phyloP scores from a whole-genome alignment of 2,888 invertebrate genomes.

The Agrochola lota region DNA sequence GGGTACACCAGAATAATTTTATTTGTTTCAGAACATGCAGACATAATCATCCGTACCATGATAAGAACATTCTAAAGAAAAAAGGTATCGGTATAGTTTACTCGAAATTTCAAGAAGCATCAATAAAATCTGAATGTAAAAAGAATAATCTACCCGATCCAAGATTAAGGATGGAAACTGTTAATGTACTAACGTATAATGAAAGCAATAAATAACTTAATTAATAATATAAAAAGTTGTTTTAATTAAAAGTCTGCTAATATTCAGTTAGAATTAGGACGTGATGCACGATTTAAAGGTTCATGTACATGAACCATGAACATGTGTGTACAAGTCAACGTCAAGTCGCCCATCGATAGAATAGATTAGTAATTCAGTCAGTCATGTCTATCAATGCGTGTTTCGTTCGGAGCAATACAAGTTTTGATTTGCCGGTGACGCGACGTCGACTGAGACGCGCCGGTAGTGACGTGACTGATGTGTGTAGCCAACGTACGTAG shows the following conservation, averaged over 20 bases:
- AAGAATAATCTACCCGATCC: background rate
- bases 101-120: constrained; percentile 74
- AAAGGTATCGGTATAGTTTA: constrained; percentile 72
- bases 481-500: no score
- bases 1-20: background rate
- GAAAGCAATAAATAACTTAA: background rate
- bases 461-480: no score
- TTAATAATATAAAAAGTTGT: background rate
- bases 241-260: background rate
- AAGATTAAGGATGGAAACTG: background rate
- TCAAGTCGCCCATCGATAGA: no score
- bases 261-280: background rate
- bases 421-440: no score
- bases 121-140: constrained; percentile 43
- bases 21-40: constrained; percentile 46
- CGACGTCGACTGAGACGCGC: no score
- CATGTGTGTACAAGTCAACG: no score
- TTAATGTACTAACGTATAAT: background rate
- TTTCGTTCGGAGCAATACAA: no score
- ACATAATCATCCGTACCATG: constrained; percentile 83
- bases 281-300: no score
- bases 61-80: constrained; percentile 79
- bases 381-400: no score
- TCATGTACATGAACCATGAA: no score
- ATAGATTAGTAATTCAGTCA: no score